Base-by-base conservation (phyloP, 2,797 vertebrate genomes). In the Melanotaenia parkinsoni region DNA sequence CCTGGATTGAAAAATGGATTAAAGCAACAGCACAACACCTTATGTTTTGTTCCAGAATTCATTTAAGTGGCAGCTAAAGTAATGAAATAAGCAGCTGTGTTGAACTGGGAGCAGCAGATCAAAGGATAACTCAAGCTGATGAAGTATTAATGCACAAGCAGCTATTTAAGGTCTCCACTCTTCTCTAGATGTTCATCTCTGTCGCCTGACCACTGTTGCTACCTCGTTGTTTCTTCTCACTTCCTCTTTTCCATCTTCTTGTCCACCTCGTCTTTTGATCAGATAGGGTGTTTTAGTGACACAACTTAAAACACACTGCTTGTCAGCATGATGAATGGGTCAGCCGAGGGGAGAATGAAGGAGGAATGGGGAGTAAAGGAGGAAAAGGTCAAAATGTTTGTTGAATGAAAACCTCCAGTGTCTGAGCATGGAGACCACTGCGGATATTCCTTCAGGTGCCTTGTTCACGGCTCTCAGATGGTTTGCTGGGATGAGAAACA, bases 251-350 rank as follows among this genome's bases (percentile, higher is more conserved):
- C 72, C 67, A 57, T 45, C 60, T 61, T 51, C 18, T 60, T 58
- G 33, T 58, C 56, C 4, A 32, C 63, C 60, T 66, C 83, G 64
- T 70, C 65, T 71, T 68, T 63, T 8, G 30, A 63, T 74, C 66
- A 53, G 58, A 61, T 13, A 43, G 65, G 57, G 71, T 71, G 74
- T 61, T 76, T 58, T 16, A 43, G 64, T 81, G 86, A 81, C 83
- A 81, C 70, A 67, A 67, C 78, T 85, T 83, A 87, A 82, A 86
- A 77, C 80, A 82, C 73, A 74, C 78, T 16, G 74, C 40, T 72
- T 90, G 87, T 88, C 86, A 76, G 69, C 12, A 64, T 87, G 89
- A 90, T 89, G 87, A 89, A 90, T 90, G 85, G 70, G 87, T 85
- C 76, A 33, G 60, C 38, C 50, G 63, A 67, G 75, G 37, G 45